These are phyloP conservation scores for Clytia hemisphaerica DNA, from an alignment of 30 jellyfish, hydroid and myxozoan genomes.

Conservation along the genomic window DNA sequence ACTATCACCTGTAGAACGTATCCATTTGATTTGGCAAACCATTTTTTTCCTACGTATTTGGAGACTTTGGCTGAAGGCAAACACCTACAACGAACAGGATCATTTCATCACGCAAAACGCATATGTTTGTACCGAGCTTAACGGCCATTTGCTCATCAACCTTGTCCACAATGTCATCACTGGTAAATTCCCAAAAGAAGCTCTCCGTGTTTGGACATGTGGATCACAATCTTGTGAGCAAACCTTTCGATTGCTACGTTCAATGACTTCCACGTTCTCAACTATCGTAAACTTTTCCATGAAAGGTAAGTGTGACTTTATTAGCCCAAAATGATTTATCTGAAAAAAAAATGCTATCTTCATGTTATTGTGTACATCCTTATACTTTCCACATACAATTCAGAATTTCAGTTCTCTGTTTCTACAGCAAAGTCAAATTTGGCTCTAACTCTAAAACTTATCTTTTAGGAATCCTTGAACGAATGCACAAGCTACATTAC, in stretches of 20 bases:
- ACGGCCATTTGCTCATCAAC: neutral
- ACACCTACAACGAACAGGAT: neutral
- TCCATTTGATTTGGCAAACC: conserved; percentile 8
- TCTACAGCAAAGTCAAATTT: no score
- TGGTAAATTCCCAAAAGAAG: neutral
- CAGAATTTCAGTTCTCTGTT: no score
- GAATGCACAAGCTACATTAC: neutral
- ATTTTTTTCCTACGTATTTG: neutral
- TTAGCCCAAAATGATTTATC: no score
- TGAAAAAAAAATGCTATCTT: no score
- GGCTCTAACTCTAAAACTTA: neutral
- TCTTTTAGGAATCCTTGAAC: neutral
- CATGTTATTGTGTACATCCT: no score
- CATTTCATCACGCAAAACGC: conserved; percentile 25
- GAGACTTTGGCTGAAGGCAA: neutral
- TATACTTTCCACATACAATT: no score
- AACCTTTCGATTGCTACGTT: neutral
- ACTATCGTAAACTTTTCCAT: no score
- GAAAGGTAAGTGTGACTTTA: no score
- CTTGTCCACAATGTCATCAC: neutral
- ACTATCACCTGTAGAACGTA: neutral
- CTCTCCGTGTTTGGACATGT: neutral
- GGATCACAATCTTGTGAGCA: conserved; percentile 14
- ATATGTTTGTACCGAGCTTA: conserved; percentile 1
- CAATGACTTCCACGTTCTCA: conserved; percentile 7